Base-by-base conservation (phyloP, 2,797 vertebrate species). In the Acestrorhynchus altus region DNA sequence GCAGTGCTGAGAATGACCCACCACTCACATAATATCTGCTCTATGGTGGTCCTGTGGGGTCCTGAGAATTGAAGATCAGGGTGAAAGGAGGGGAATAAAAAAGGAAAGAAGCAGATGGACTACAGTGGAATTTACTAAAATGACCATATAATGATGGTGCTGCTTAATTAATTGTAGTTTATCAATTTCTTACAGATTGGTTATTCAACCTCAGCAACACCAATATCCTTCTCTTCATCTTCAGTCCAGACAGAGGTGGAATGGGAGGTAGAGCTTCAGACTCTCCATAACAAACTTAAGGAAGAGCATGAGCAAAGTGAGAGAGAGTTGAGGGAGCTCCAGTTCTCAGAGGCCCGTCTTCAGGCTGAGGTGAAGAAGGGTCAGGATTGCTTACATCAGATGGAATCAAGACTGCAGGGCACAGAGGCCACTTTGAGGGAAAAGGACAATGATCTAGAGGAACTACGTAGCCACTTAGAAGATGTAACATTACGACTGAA, bases 231-330 rank as follows among this genome's bases (percentile, higher is more conserved):
- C 20, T 81, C 72, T 13, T 83, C 80, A 0, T 75, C 85, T 39
- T 79, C 81, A 0, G 84, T 87, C 1, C 88, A 90, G 80, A 72
- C 79, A 0, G 70, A 83, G 20, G 75, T 89, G 35, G 86, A 89
- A 51, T 88, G 1, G 16, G 85, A 93, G 69, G 86, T 87, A 68
- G 90, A 89, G 83, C 66, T 87, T 86, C 93, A 93, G 67, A 95
- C 96, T 39, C 94, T 97, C 71, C 94, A 90, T 77, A 89, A 46
- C 0, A 94, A 98, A 87, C 87, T 98, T 79, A 95, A 96, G 88
- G 89, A 92, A 0, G 95, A 96, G 57, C 94, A 92, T 0, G 91
- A 87, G 76, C 91, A 83, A 56, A 92, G 92, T 54, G 89, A 87
- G 0, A 93, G 95, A 81, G 92, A 94, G 84, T 86, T 91, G 81